These are phyloP conservation scores for Perccottus glenii DNA, from an alignment of 2,113 vertebrate genomes.

Conservation along the genomic window DNA sequence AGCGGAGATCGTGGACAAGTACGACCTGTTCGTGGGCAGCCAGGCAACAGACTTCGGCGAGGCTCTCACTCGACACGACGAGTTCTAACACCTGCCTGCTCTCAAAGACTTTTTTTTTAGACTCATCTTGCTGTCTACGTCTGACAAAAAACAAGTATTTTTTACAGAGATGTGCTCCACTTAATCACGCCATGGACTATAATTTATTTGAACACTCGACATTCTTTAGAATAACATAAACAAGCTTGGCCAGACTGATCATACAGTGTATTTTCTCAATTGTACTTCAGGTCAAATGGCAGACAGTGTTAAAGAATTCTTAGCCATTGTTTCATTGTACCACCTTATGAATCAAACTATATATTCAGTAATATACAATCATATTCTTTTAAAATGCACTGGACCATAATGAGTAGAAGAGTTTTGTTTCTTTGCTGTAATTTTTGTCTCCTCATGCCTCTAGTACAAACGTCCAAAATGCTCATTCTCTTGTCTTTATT, in stretches of 20 bases:
- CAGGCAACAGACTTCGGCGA: conserved; percentile 98
- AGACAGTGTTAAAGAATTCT: conserved; percentile 5
- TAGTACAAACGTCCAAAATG: conserved; percentile 23
- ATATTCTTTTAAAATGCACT: conserved; percentile 39
- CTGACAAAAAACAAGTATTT: conserved; percentile 14
- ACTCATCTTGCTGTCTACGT: conserved; percentile 41
- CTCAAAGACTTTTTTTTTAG: conserved; percentile 49
- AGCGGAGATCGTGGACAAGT: conserved; percentile 94
- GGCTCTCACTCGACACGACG: conserved; percentile 93
- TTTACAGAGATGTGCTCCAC: conserved; percentile 32
- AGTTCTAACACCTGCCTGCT: conserved; percentile 80
- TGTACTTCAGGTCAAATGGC: conserved; percentile 15
- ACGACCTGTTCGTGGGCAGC: conserved; percentile 95
- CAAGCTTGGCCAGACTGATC: conserved; percentile 27
- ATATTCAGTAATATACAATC: background rate
- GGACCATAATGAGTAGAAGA: conserved; percentile 38
- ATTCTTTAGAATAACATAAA: conserved; percentile 21
- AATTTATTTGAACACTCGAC: conserved; percentile 87
- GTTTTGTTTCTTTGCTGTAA: conserved; percentile 3
- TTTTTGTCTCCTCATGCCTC: conserved; percentile 6
- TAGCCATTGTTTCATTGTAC: background rate
- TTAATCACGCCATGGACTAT: conserved; percentile 71
- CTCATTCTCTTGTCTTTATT: conserved; percentile 21
- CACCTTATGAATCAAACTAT: background rate
- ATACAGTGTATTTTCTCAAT: conserved; percentile 17